phyloP scores from a whole-genome alignment of 1,140 invertebrate genomes.

The Mycetomoellerius zeteki region DNA sequence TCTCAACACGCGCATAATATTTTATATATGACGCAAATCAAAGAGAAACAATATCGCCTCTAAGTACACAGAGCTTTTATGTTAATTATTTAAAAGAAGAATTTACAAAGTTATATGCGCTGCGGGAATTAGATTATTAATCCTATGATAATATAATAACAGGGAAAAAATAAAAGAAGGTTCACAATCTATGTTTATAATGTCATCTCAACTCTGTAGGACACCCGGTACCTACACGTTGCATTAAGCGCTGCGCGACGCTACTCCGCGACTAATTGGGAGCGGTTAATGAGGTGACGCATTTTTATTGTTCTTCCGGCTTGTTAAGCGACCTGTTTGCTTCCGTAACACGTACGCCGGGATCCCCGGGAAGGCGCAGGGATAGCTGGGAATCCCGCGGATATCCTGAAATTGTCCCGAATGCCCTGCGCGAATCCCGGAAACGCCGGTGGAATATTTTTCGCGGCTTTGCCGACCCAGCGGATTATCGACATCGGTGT shows the following conservation, averaged over 20 bases:
- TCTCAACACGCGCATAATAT: neutral
- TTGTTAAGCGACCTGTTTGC: conserved; percentile 70
- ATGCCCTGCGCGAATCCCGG: conserved; percentile 50
- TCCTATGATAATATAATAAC: neutral
- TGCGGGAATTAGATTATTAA: neutral
- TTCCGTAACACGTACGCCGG: conserved; percentile 66
- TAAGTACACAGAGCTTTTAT: neutral
- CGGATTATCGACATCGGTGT: conserved; percentile 63
- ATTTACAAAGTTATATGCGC: neutral
- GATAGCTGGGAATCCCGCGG: conserved; percentile 63
- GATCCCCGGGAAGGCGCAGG: conserved; percentile 46
- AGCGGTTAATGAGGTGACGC: conserved; percentile 65
- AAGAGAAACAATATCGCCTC: neutral
- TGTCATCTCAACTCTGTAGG: neutral
- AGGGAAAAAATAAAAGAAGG: neutral
- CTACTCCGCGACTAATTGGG: conserved; percentile 61
- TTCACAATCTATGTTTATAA: conserved; percentile 23
- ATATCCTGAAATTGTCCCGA: conserved; percentile 67
- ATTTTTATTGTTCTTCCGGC: conserved; percentile 63
- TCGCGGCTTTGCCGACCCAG: conserved; percentile 62
- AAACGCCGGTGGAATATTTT: conserved; percentile 68
- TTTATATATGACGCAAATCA: neutral
- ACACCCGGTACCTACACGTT: conserved; percentile 54
- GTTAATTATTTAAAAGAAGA: conserved; percentile 22
- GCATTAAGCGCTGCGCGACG: conserved; percentile 56